phyloP scores from a whole-genome alignment of 1,140 invertebrate genomes.

The Phymastichus coffea region DNA sequence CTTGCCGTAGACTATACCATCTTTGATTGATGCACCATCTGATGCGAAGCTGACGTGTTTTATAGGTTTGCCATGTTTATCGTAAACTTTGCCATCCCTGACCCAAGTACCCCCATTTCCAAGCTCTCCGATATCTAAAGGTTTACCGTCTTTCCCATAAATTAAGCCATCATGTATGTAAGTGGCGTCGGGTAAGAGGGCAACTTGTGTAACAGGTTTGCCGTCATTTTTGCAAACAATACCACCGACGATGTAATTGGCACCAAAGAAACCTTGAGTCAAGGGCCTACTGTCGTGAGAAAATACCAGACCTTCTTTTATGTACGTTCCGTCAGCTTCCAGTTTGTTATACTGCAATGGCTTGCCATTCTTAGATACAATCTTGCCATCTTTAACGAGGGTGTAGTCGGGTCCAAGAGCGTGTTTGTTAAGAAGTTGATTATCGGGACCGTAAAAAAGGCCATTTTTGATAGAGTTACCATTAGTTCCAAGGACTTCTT shows the following conservation, averaged over 20 bases:
- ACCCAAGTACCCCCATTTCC: slow-evolving; percentile 45
- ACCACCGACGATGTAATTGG: slow-evolving; percentile 48
- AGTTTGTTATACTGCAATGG: slow-evolving; percentile 41
- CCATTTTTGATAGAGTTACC: slow-evolving; percentile 47
- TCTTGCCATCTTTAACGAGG: slow-evolving; percentile 46
- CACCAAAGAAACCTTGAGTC: slow-evolving; percentile 45
- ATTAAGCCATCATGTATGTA: slow-evolving; percentile 50
- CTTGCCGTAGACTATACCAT: slow-evolving; percentile 46
- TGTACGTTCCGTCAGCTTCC: slow-evolving; percentile 43
- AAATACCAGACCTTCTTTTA: slow-evolving; percentile 52
- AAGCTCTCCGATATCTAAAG: slow-evolving; percentile 40
- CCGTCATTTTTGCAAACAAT: slow-evolving; percentile 46
- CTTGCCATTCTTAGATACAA: slow-evolving; percentile 49
- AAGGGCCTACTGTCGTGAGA: slow-evolving; percentile 42
- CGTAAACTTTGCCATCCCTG: slow-evolving; percentile 48
- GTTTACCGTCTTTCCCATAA: slow-evolving; percentile 43
- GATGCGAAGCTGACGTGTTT: slow-evolving; percentile 50
- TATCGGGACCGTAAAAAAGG: slow-evolving; percentile 38
- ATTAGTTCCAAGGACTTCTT: slow-evolving; percentile 45
- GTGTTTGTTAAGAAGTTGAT: slow-evolving; percentile 37
- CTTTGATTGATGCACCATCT: slow-evolving; percentile 48
- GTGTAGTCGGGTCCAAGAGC: slow-evolving; percentile 42
- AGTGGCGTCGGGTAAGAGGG: slow-evolving; percentile 45
- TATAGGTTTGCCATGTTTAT: slow-evolving; percentile 49
- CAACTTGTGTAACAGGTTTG: slow-evolving; percentile 42